phyloP scores from a whole-genome alignment of 2,113 vertebrate species.

The Oryctolagus cuniculus region DNA sequence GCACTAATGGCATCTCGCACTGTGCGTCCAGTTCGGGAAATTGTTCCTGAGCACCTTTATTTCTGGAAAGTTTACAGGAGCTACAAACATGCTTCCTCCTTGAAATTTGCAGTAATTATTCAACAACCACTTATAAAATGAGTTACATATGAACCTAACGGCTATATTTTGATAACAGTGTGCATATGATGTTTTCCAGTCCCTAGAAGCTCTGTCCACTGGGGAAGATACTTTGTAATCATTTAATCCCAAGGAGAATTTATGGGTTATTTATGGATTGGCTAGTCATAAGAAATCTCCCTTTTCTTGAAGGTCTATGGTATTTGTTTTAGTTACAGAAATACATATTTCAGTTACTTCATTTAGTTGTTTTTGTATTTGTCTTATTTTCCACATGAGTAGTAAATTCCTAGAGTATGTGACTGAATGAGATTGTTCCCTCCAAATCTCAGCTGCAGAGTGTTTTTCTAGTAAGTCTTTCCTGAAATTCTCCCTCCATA shows the following conservation, averaged over 20 bases:
- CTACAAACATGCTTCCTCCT: not conserved
- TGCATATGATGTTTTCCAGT: not conserved
- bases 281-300: not conserved
- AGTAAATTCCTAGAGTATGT: not conserved
- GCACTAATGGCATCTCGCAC: not conserved
- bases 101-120: not conserved
- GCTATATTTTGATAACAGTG: not conserved
- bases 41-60: not conserved
- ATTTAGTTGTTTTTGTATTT: slow-evolving; percentile 14
- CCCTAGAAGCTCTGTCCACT: not conserved
- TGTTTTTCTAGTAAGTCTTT: not conserved
- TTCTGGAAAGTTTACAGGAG: not conserved
- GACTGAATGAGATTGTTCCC: not conserved
- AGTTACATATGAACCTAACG: not conserved
- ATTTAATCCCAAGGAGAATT: not conserved
- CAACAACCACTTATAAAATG: not conserved
- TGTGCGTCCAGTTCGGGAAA: not conserved
- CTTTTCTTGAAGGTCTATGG: not conserved
- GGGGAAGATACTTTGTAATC: not conserved
- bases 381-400: not conserved
- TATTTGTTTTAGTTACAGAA: not conserved
- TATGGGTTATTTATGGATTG: not conserved
- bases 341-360: not conserved
- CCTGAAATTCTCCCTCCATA: not conserved
- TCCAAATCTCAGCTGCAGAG: not conserved